phyloP scores from a whole-genome alignment of 1,140 invertebrate species.

The Gryllus bimaculatus region DNA sequence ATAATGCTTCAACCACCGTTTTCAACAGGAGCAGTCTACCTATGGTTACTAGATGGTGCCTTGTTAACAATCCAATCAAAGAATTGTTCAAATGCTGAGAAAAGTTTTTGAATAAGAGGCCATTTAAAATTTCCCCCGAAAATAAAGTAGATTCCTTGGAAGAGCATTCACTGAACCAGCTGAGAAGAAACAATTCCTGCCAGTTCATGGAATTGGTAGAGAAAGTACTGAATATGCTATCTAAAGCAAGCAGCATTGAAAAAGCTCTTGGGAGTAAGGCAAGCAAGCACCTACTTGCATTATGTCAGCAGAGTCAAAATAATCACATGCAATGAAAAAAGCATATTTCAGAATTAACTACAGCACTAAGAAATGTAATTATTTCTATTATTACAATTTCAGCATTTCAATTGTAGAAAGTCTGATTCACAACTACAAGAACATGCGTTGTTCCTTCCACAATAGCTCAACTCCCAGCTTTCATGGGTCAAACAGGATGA shows the following conservation, averaged over 20 bases:
- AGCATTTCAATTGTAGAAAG: background rate
- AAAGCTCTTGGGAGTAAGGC: background rate
- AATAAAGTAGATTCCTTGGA: background rate
- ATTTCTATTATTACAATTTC: background rate
- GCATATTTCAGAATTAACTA: background rate
- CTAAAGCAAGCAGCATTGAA: background rate
- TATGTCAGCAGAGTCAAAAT: background rate
- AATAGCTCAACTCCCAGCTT: background rate
- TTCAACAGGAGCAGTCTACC: background rate
- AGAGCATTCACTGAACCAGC: background rate
- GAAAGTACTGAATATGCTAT: background rate
- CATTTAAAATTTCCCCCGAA: background rate
- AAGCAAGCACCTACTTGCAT: background rate
- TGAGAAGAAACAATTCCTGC: background rate
- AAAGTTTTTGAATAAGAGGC: background rate
- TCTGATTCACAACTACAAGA: background rate
- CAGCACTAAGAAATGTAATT: background rate
- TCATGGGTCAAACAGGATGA: background rate
- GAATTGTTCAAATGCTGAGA: background rate
- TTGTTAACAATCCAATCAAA: background rate
- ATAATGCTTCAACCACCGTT: background rate
- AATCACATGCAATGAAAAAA: background rate
- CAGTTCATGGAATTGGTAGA: background rate
- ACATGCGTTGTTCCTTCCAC: background rate
- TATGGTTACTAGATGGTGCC: background rate